Evolutionary conservation across 2,888 invertebrate species (phyloP).

Genomic region (Eupithecia abbreviata): DNA sequence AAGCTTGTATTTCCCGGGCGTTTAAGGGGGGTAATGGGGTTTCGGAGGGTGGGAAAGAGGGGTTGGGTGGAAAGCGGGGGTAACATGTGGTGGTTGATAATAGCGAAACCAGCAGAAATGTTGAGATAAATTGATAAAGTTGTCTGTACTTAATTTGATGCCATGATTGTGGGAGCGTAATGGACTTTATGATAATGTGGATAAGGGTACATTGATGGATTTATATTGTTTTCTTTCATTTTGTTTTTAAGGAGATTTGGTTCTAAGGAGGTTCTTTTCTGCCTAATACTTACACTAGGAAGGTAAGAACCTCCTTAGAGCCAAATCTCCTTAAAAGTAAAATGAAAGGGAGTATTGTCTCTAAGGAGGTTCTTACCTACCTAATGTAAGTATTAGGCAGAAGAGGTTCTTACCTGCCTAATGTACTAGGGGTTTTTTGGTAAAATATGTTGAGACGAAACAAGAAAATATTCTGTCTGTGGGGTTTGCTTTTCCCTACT

Average conservation of each 20-base stretch:
- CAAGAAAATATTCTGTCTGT: neutral
- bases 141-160: constrained; percentile 48
- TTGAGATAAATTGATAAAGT: constrained; percentile 62
- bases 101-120: constrained; percentile 47
- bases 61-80: constrained; percentile 2
- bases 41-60: constrained; percentile 11
- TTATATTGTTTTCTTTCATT: constrained; percentile 14
- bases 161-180: constrained; percentile 40
- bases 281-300: neutral
- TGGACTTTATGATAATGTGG: constrained; percentile 38
- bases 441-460: neutral
- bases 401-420: neutral
- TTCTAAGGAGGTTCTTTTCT: neutral
- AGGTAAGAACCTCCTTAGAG: neutral
- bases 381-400: neutral
- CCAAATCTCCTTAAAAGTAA: constrained; percentile 11
- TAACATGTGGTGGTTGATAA: constrained; percentile 55
- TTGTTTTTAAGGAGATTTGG: constrained; percentile 11
- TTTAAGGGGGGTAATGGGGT: constrained; percentile 24
- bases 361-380: neutral
- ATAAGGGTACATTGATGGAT: constrained; percentile 27
- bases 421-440: neutral
- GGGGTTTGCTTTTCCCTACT: neutral
- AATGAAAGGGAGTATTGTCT: neutral
- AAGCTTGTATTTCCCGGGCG: constrained; percentile 58